These are phyloP conservation scores for Pseudochromis fuscus DNA, from an alignment of 2,797 vertebrate species.

Conservation along the genomic window DNA sequence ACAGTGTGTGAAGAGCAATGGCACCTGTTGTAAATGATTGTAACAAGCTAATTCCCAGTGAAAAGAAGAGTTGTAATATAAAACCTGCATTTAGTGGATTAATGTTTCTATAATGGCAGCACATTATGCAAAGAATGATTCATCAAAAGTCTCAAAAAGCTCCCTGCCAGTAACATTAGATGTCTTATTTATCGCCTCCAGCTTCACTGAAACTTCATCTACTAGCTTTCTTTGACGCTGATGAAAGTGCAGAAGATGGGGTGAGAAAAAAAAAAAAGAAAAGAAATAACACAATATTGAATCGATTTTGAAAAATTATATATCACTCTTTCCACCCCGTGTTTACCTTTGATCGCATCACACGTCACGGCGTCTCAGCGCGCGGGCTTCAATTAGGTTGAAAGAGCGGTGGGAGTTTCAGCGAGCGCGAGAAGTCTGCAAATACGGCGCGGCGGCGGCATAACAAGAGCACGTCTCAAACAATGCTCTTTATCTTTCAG, in stretches of 20 bases:
- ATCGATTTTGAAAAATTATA: constrained; percentile 43
- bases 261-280: no score
- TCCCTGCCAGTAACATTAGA: constrained; percentile 2
- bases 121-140: not conserved
- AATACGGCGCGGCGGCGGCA: constrained; percentile 37
- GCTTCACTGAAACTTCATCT: constrained; percentile 16
- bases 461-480: constrained; percentile 72
- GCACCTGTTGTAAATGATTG: constrained; percentile 1
- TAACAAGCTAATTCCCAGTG: not conserved
- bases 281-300: constrained; percentile 45
- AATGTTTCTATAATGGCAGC: constrained; percentile 19
- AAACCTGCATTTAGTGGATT: constrained; percentile 1
- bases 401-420: constrained; percentile 63
- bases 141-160: constrained; percentile 27
- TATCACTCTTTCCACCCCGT: constrained; percentile 1
- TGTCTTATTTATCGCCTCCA: constrained; percentile 37
- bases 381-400: constrained; percentile 63
- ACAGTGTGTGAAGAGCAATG: no score
- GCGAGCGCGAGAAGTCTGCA: constrained; percentile 38
- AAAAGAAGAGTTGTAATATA: not conserved
- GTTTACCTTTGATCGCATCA: constrained; percentile 64
- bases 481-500: constrained; percentile 70
- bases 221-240: not conserved
- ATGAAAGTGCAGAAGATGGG: constrained; percentile 53
- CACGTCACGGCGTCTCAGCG: constrained; percentile 27